Percentiles rank a stretch among this genome's conserved stretches.
phyloP scores from a whole-genome alignment of 2,888 invertebrate genomes.

The Nephrotoma flavescens region DNA sequence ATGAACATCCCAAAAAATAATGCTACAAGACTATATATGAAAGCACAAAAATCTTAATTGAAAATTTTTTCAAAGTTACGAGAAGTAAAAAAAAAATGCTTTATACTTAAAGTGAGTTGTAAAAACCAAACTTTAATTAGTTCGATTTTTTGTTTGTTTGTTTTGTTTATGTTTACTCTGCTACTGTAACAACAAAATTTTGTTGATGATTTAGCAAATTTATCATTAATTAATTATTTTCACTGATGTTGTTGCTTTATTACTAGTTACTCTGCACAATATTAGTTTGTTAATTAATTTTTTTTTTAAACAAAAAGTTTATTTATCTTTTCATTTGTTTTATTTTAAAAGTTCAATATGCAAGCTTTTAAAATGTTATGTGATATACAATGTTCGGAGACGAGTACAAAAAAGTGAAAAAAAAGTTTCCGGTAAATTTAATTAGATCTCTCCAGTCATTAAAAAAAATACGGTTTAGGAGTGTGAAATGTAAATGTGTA shows the following conservation, averaged over 20 bases:
- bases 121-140: background rate
- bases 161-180: background rate
- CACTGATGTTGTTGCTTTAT: background rate
- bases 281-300: background rate
- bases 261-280: background rate
- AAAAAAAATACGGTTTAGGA: background rate
- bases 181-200: background rate
- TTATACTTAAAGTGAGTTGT: background rate
- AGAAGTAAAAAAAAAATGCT: background rate
- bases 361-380: background rate
- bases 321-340: background rate
- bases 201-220: background rate
- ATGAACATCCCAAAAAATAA: background rate
- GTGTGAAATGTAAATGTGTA: background rate
- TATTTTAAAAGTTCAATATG: background rate
- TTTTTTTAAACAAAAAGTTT: background rate
- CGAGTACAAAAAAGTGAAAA: background rate
- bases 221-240: background rate
- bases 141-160: background rate
- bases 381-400: background rate
- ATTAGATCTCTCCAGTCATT: background rate
- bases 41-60: background rate
- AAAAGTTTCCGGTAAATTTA: background rate
- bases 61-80: background rate
- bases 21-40: background rate